A percentile compares a stretch with the other conserved stretches of the same genome.
These are phyloP conservation scores for Rutilus rutilus DNA, from an alignment of 2,113 vertebrate genomes.

Conservation along the genomic window DNA sequence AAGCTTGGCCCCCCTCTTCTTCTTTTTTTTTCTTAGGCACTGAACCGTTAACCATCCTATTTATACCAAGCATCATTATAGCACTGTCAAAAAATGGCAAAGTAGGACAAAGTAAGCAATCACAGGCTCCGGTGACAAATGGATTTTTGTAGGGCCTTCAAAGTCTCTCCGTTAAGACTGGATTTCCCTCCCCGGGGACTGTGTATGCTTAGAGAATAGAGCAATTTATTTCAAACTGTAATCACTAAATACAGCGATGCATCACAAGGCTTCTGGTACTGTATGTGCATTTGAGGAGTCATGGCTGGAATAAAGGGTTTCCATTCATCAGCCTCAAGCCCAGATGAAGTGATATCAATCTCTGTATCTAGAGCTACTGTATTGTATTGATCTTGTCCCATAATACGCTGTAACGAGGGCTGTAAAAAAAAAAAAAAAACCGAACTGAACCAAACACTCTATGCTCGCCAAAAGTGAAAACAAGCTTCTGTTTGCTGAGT, in stretches of 20 bases:
- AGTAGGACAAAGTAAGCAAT: conserved; percentile 84
- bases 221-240: conserved; percentile 77
- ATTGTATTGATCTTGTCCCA: conserved; percentile 63
- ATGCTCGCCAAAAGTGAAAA: conserved; percentile 40
- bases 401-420: conserved; percentile 49
- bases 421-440: conserved; percentile 11
- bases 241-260: conserved; percentile 79
- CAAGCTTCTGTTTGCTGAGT: conserved; percentile 49
- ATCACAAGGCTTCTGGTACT: conserved; percentile 63
- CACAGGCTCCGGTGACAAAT: conserved; percentile 73
- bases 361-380: conserved; percentile 54
- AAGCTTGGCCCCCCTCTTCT: conserved; percentile 65
- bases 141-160: conserved; percentile 76
- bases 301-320: conserved; percentile 54
- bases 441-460: conserved; percentile 35
- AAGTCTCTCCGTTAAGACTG: conserved; percentile 70
- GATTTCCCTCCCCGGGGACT: conserved; percentile 69
- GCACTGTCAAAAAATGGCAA: conserved; percentile 80
- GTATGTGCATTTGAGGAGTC: conserved; percentile 60
- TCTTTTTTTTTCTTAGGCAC: conserved; percentile 69
- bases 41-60: conserved; percentile 79
- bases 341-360: conserved; percentile 58
- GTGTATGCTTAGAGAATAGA: conserved; percentile 73
- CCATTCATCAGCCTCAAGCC: conserved; percentile 64
- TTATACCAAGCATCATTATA: conserved; percentile 81